A percentile compares a stretch with the other conserved stretches of the same genome.
phyloP scores from a whole-genome alignment of 1,140 invertebrate species.

The Belonocnema kinseyi region DNA sequence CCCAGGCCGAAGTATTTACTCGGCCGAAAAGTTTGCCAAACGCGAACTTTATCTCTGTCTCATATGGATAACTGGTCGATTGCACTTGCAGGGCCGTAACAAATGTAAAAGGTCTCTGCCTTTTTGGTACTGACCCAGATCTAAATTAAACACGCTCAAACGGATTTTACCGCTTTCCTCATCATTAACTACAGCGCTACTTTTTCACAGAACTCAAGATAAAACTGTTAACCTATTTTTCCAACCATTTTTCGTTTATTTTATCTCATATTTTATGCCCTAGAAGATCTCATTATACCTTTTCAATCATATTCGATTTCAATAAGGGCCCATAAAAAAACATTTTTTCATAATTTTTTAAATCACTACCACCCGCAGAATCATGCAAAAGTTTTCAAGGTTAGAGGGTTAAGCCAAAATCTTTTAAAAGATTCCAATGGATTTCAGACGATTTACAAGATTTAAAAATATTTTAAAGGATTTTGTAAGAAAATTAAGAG shows the following conservation, averaged over 20 bases:
- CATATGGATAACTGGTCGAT: constrained; percentile 20
- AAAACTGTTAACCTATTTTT: not conserved
- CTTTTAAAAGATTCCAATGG: too few relatives aligned
- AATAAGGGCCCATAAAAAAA: too few relatives aligned
- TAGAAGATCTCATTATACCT: too few relatives aligned
- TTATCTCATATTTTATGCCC: too few relatives aligned
- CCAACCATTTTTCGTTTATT: not conserved
- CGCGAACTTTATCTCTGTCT: constrained; percentile 34
- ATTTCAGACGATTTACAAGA: too few relatives aligned
- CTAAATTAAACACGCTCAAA: constrained; percentile 27
- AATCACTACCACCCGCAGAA: too few relatives aligned
- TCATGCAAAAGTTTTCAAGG: too few relatives aligned
- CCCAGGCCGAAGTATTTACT: constrained; percentile 33
- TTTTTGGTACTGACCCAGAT: constrained; percentile 23
- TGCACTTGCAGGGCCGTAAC: constrained; percentile 23
- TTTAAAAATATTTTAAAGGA: too few relatives aligned
- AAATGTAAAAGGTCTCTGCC: constrained; percentile 5
- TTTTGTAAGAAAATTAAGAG: too few relatives aligned
- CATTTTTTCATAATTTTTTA: too few relatives aligned
- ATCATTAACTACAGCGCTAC: not conserved
- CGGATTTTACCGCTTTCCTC: constrained; percentile 1
- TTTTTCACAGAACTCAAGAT: not conserved
- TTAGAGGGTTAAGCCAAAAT: too few relatives aligned
- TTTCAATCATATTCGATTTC: too few relatives aligned
- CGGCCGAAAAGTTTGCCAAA: constrained; percentile 31